Evolutionary conservation across 1,140 invertebrate species (phyloP).

Genomic region (Ridgeia piscesae): DNA sequence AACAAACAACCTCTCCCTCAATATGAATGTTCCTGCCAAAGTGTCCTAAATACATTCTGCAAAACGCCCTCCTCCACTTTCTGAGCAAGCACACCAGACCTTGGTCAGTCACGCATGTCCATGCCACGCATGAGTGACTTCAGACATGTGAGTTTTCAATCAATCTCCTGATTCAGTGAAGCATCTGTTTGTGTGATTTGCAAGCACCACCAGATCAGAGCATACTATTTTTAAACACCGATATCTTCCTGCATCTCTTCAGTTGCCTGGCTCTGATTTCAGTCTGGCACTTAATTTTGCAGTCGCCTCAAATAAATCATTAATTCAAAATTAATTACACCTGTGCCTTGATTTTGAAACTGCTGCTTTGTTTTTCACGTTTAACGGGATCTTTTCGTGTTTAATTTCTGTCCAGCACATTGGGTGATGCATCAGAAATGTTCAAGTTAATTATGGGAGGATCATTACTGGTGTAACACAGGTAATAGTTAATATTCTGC

Average conservation of each 20-base stretch:
- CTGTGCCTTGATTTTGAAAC: neutral
- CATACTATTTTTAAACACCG: neutral
- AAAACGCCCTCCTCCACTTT: neutral
- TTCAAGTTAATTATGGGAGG: neutral
- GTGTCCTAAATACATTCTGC: neutral
- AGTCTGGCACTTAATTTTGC: neutral
- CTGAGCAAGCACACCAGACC: neutral
- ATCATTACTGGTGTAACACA: neutral
- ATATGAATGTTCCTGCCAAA: neutral
- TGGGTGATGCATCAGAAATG: neutral
- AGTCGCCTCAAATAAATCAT: neutral
- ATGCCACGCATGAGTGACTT: neutral
- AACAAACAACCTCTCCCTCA: neutral
- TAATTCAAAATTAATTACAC: neutral
- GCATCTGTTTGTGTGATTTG: neutral
- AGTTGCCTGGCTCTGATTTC: neutral
- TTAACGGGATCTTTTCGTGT: neutral
- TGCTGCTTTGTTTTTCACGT: neutral
- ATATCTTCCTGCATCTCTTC: neutral
- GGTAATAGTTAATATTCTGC: neutral
- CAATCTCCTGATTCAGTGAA: neutral
- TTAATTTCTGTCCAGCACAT: neutral
- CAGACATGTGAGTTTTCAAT: neutral
- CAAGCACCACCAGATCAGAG: neutral
- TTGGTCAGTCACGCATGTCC: neutral